Evolutionary conservation across 2,797 vertebrate genomes (phyloP).

Genomic region (Hipposideros larvatus): DNA sequence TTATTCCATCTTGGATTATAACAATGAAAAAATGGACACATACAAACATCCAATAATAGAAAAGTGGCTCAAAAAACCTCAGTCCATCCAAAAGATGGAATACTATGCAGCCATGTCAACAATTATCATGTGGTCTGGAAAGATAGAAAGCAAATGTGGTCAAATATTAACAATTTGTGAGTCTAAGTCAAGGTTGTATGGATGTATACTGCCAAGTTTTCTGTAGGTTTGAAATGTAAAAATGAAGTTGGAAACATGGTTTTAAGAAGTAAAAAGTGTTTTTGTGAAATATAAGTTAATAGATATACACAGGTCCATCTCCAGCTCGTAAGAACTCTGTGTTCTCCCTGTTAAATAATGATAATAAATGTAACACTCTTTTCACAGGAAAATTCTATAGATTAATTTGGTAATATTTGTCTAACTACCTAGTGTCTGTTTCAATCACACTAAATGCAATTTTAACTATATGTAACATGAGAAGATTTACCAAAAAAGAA

Average conservation of each 20-base stretch:
- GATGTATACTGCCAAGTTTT: slow-evolving; percentile 23
- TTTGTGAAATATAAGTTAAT: slow-evolving; percentile 53
- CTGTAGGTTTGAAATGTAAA: slow-evolving; percentile 25
- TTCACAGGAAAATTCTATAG: slow-evolving; percentile 14
- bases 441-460: slow-evolving; percentile 50
- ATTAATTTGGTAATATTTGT: slow-evolving; percentile 40
- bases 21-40: not conserved
- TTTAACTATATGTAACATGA: slow-evolving; percentile 27
- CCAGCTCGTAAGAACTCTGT: slow-evolving; percentile 33
- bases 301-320: not conserved
- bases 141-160: not conserved
- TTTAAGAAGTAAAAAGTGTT: slow-evolving; percentile 6
- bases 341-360: slow-evolving; percentile 19
- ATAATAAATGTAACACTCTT: not conserved
- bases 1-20: not conserved
- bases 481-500: not conserved
- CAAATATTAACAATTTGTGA: slow-evolving; percentile 30
- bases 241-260: slow-evolving; percentile 32
- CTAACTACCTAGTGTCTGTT: slow-evolving; percentile 36
- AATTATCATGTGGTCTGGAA: not conserved
- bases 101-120: not conserved
- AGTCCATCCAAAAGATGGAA: slow-evolving; percentile 18
- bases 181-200: slow-evolving; percentile 4
- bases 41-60: slow-evolving; percentile 13
- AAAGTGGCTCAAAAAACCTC: slow-evolving; percentile 2